Evolutionary conservation across 2,888 invertebrate species (phyloP), one percentile per base, ranked within the genome.

Genomic region (Sesia bembeciformis): DNA sequence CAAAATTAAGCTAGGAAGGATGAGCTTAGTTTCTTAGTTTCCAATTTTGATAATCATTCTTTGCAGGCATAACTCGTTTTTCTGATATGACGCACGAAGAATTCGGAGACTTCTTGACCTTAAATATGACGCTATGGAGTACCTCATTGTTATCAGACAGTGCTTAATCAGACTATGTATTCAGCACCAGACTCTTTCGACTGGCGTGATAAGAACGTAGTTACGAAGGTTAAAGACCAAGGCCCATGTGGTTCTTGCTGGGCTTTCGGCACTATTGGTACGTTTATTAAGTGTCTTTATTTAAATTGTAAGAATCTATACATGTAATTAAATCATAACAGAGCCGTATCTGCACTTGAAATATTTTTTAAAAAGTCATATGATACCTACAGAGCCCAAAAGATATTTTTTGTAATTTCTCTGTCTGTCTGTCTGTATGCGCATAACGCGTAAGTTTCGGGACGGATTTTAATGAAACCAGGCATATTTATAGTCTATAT

Each of bases 191-290:
- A 54, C 0, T 3, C 42, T 5, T 57, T 57, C 3, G 96, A 96
- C 74, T 96, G 96, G 96, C 91, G 95, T 61, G 61, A 81, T 2
- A 70, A 92, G 51, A 95, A 95, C 4, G 94, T 93, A 42, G 96
- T 96, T 3, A 95, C 96, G 0, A 89, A 84, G 0, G 90, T 96
- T 38, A 96, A 96, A 73, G 92, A 96, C 82, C 96, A 96, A 84
- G 94, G 92, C 53, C 87, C 90, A 56, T 96, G 95, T 71, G 95
- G 95, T 43, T 94, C 94, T 3, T 96, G 95, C 84, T 96, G 96
- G 96, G 91, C 95, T 52, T 63, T 63, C 43, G 56, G 59, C n/a
- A 51, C 58, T 8, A 50, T 46, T 5, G 60, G 63, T 63, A 53
- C 51, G 23, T 49, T 23, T 23, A 23, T 23, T 23, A 23, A 23